Evolutionary conservation across 1,140 invertebrate genomes (phyloP).

Genomic region (Oedothorax gibbosus): DNA sequence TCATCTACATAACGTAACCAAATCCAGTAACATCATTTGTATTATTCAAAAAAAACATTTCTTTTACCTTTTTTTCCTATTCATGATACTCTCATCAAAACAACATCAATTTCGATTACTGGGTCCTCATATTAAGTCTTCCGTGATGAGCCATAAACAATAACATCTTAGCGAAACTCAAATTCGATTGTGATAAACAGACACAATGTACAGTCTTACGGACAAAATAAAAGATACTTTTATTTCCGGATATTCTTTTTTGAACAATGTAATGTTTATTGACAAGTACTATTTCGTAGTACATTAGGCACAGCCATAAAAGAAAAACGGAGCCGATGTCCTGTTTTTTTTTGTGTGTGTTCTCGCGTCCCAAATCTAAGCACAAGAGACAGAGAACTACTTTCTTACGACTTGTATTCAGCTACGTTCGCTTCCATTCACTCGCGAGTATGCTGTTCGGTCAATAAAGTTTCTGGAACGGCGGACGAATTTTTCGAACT

Average conservation of each 20-base stretch:
- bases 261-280: conserved; percentile 38
- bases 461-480: conserved; percentile 31
- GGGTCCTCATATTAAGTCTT: neutral
- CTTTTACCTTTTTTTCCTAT: neutral
- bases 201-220: too few species aligned
- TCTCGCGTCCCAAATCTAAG: neutral
- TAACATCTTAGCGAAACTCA: too few species aligned
- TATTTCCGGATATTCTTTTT: conserved; percentile 10
- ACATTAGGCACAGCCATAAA: conserved; percentile 24
- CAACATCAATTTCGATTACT: neutral
- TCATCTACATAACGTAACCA: too few species aligned
- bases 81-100: neutral
- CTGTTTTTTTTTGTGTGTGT: conserved; percentile 13
- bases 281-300: conserved; percentile 40
- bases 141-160: too few species aligned
- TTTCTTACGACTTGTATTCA: conserved; percentile 35
- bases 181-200: too few species aligned
- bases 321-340: conserved; percentile 1
- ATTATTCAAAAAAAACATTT: neutral
- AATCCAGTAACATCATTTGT: too few species aligned
- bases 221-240: neutral
- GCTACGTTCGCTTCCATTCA: neutral
- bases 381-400: conserved; percentile 17
- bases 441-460: conserved; percentile 16
- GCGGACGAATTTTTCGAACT: conserved; percentile 17